Evolutionary conservation across 2,797 vertebrate species (phyloP), one percentile per base, ranked within the genome.

Genomic region (Lutjanus campechanus): DNA sequence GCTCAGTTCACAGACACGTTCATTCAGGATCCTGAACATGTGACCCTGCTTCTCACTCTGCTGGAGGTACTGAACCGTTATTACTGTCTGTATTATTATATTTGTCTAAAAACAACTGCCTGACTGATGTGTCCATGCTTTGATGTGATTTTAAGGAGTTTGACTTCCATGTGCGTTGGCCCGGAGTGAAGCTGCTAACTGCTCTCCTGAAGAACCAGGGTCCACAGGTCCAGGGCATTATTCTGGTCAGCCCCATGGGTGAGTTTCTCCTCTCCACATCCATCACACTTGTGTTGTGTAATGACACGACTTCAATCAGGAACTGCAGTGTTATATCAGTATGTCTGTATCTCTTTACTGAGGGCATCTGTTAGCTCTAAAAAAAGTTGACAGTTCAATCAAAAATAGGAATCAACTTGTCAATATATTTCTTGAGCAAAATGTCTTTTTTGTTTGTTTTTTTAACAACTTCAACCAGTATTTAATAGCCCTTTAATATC

Each of bases 111-210:
- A 36, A 5, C 12, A 11, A 41, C 22, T 25, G 1, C 11, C 22
- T 67, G 20, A 73, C 22, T 67, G 20, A 73, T 0, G 1, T 43
- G 5, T 71, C 54, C 8, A 40, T 69, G 11, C 25, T 11, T 46
- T 50, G 4, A 4, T 81, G 25, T 81, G 22, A 22, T 69, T 85
- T 62, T 75, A 79, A 99, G 98, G 98, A 99, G 66, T 99, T 99
- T 95, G 98, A 99, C 91, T 99, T 99, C 85, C 98, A 99, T 4
- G 98, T 99, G 0, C 98, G 98, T 0, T 99, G 98, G 98, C 98
- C 98, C 2, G 97, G 94, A 16, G 98, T 99, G 81, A 99, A 98
- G 85, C 94, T 99, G 13, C 93, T 99, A 62, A 99, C 98, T 0
- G 96, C 96, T 36, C 95, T 99, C 8, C 85, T 99, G 76, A 99